Percentiles rank a stretch among this genome's conserved stretches.
phyloP scores from a whole-genome alignment of 2,113 vertebrate species.

The Gasterosteus aculeatus region DNA sequence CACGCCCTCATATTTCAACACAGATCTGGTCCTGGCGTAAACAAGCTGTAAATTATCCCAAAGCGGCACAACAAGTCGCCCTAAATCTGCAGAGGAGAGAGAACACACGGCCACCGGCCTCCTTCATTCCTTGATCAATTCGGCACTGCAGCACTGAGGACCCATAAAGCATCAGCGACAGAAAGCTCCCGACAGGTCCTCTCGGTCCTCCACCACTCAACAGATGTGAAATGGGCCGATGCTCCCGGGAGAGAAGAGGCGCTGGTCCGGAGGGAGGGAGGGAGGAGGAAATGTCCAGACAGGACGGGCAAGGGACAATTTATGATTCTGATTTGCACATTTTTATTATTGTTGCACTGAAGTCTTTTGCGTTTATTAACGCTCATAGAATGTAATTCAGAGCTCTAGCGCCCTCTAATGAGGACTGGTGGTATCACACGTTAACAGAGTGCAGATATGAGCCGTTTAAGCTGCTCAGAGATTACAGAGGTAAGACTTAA shows the following conservation, averaged over 20 bases:
- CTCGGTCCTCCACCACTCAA: slow-evolving; percentile 55
- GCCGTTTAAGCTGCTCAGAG: background rate
- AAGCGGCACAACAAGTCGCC: slow-evolving; percentile 24
- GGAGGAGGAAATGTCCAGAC: slow-evolving; percentile 5
- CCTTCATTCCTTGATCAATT: slow-evolving; percentile 32
- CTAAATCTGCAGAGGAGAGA: slow-evolving; percentile 30
- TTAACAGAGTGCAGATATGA: background rate
- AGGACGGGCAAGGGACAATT: slow-evolving; percentile 20
- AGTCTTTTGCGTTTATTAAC: slow-evolving; percentile 18
- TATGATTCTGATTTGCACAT: slow-evolving; percentile 17
- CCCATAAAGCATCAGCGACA: slow-evolving; percentile 61
- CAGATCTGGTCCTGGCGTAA: slow-evolving; percentile 29
- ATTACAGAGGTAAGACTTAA: background rate
- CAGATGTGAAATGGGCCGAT: slow-evolving; percentile 66
- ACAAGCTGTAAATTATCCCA: slow-evolving; percentile 57
- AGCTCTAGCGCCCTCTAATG: slow-evolving; percentile 36
- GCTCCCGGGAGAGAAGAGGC: slow-evolving; percentile 56
- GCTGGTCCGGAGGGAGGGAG: slow-evolving; percentile 10
- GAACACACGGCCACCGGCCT: slow-evolving; percentile 9
- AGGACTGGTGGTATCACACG: slow-evolving; percentile 27
- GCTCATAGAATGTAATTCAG: slow-evolving; percentile 1
- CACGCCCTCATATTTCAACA: background rate
- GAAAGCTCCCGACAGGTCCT: slow-evolving; percentile 62
- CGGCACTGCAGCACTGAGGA: slow-evolving; percentile 50
- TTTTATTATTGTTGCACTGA: slow-evolving; percentile 19